A percentile compares a stretch with the other conserved stretches of the same genome.
phyloP scores from a whole-genome alignment of 2,797 vertebrate species.

The Platalea minor region DNA sequence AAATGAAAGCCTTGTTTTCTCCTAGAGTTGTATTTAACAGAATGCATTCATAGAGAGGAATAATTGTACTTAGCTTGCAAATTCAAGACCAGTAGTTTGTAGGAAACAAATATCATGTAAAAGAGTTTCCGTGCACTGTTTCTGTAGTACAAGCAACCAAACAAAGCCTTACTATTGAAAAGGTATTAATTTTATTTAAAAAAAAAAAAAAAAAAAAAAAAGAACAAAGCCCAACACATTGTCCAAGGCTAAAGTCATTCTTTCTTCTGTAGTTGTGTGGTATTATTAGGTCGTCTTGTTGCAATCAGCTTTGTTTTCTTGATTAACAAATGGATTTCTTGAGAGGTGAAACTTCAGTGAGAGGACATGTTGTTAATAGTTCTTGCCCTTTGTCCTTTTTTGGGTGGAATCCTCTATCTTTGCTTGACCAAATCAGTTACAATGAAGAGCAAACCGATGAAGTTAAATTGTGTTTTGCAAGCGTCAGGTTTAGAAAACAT shows the following conservation, averaged over 20 bases:
- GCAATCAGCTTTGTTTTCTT: not conserved
- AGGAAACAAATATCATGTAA: not conserved
- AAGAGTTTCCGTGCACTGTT: not conserved
- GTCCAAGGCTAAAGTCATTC: not conserved
- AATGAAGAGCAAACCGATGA: not conserved
- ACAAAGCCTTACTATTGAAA: not conserved
- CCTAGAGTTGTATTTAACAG: not conserved
- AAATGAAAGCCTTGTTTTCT: constrained; percentile 63
- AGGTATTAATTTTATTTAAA: not conserved
- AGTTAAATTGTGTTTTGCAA: not conserved
- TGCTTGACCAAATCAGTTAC: not conserved
- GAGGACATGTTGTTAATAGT: not conserved
- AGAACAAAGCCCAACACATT: not conserved
- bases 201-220: not conserved
- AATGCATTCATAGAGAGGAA: not conserved
- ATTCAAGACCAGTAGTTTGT: not conserved
- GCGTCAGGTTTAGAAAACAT: not conserved
- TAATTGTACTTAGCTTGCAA: constrained; percentile 21
- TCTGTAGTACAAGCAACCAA: not conserved
- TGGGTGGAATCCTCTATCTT: not conserved
- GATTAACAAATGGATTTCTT: not conserved
- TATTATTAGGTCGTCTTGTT: not conserved
- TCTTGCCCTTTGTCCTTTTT: not conserved
- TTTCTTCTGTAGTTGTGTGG: not conserved
- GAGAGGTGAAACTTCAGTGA: not conserved